phyloP scores from a whole-genome alignment of 2,888 invertebrate genomes.

The Lepidochitona cinerea region DNA sequence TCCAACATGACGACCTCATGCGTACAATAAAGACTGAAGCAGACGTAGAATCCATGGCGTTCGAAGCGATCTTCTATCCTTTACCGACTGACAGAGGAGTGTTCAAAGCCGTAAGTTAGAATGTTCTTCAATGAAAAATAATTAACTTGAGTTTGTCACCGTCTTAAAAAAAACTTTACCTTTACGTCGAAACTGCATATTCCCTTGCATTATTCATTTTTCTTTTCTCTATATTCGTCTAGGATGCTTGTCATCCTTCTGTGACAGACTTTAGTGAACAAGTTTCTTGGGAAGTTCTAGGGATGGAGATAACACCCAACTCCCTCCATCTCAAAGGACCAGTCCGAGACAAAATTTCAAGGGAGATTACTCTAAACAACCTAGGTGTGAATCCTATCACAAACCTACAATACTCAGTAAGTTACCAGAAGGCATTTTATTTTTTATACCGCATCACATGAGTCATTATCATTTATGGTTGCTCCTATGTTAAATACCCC shows the following conservation, averaged over 20 bases:
- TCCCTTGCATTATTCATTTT: background rate
- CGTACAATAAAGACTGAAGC: background rate
- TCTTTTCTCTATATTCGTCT: background rate
- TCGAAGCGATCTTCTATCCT: background rate
- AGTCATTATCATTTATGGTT: too few species aligned
- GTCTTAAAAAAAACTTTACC: too few species aligned
- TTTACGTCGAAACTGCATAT: too few species aligned
- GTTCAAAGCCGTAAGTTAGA: background rate
- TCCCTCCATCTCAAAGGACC: background rate
- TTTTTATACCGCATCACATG: too few species aligned
- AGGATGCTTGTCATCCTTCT: background rate
- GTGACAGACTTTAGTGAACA: background rate
- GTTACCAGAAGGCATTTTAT: too few species aligned
- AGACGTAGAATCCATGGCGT: background rate
- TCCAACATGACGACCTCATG: background rate
- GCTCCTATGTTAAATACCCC: too few species aligned
- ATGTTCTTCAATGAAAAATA: too few species aligned
- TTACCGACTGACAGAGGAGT: background rate
- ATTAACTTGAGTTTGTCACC: too few species aligned
- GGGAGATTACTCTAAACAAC: background rate
- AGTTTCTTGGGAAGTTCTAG: background rate
- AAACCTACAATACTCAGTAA: background rate
- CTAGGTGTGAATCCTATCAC: background rate
- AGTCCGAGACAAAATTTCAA: background rate
- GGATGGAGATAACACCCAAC: background rate